Base-by-base conservation (phyloP, 2,797 vertebrate species). In the Podarcis lilfordi region DNA sequence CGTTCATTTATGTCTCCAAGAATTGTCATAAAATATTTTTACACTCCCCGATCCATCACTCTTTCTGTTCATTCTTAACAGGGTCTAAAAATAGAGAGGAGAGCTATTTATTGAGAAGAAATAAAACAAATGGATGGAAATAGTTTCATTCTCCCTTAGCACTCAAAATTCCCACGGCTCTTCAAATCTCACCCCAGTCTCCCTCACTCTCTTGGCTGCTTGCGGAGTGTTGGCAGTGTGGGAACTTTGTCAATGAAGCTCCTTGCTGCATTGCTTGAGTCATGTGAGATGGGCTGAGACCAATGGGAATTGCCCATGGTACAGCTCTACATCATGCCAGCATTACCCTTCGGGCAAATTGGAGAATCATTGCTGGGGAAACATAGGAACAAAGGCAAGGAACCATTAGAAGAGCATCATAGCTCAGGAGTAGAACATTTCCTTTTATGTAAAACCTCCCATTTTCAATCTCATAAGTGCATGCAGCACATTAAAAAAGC, bases 21-120 rank as follows among this genome's bases (percentile, higher is more conserved):
- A 64, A 11, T 80, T 89, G 88, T 85, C 88, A 89, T 76, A 81
- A 89, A 89, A 68, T 66, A 55, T 85, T 76, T 80, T 89, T 81
- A 81, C 40, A 11, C 71, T 76, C 7, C 29, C 40, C 9, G 19
- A 89, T 81, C 78, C 59, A 89, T 89, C 78, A 85, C 45, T 66
- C 83, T 68, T 81, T 80, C 69, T 85, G 40, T 80, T 85, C 32
- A 50, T 68, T 89, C 40, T 45, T 29, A 75, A 68, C 72, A 55
- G 59, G 8, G 27, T 37, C 40, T 76, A 80, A 89, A 89, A 81
- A 85, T 89, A 81, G 32, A 68, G 13, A 69, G 10, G 3, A 71
- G 50, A 21, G 35, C 37, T 88, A 37, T 85, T 89, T 89, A 75
- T 85, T 85, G 59, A 85, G 59, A 72, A 64, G 29, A 76, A 89